Evolutionary conservation across 2,113 vertebrate species (phyloP).

Genomic region (Colaptes auratus): DNA sequence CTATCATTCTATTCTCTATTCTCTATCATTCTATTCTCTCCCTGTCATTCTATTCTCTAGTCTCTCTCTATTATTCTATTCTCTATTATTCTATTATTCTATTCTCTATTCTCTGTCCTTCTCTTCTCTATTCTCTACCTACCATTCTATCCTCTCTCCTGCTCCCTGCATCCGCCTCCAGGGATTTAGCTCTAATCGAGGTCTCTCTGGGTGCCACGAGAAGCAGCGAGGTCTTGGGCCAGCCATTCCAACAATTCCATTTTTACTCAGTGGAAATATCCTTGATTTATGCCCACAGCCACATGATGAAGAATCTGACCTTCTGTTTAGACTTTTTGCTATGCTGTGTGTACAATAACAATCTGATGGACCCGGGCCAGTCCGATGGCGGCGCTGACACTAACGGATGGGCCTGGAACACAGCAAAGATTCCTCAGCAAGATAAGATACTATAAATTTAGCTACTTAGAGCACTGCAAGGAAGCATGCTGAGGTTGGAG

Average conservation of each 20-base stretch:
- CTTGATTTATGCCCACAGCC: constrained; percentile 52
- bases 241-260: constrained; percentile 26
- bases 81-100: no score
- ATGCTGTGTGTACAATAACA: constrained; percentile 48
- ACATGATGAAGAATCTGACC: constrained; percentile 57
- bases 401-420: constrained; percentile 52
- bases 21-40: no score
- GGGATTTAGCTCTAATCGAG: background rate
- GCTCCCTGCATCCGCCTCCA: background rate
- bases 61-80: no score
- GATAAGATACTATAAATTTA: constrained; percentile 65
- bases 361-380: constrained; percentile 34
- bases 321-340: constrained; percentile 43
- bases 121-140: no score
- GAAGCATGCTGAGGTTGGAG: background rate
- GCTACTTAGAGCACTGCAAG: background rate
- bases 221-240: constrained; percentile 10
- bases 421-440: constrained; percentile 44
- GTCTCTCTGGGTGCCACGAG: background rate
- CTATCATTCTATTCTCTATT: background rate
- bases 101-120: no score
- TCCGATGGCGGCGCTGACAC: constrained; percentile 13
- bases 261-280: constrained; percentile 51
- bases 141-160: background rate
- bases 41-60: no score